Evolutionary conservation across 2,888 invertebrate species (phyloP).

Genomic region (Caenorhabditis sp.): DNA sequence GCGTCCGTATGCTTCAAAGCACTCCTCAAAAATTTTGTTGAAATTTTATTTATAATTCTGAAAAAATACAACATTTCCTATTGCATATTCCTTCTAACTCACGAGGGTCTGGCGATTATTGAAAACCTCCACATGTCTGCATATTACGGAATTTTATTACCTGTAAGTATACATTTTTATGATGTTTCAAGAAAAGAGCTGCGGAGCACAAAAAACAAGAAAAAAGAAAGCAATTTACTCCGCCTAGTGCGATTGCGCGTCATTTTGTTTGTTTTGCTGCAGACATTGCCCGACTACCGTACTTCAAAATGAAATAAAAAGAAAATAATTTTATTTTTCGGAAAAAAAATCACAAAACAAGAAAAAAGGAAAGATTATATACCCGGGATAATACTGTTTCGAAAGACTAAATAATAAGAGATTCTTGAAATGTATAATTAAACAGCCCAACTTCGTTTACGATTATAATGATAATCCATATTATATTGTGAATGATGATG

Average conservation of each 20-base stretch:
- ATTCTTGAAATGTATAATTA: constrained; percentile 12
- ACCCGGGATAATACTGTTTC: constrained; percentile 35
- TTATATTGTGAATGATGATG: constrained; percentile 9
- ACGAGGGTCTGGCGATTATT: constrained; percentile 24
- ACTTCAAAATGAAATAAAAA: constrained; percentile 1
- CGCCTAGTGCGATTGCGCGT: not conserved
- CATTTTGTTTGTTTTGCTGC: not conserved
- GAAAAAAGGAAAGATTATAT: no score
- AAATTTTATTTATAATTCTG: constrained; percentile 27
- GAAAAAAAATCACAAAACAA: not conserved
- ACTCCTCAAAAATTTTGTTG: constrained; percentile 11
- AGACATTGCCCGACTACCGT: not conserved
- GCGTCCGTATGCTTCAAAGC: constrained; percentile 28
- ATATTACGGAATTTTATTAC: constrained; percentile 32
- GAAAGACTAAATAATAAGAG: constrained; percentile 27
- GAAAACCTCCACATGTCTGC: constrained; percentile 38
- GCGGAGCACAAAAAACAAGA: not conserved
- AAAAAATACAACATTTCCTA: not conserved
- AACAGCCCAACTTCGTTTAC: constrained; percentile 42
- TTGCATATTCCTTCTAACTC: not conserved
- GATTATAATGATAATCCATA: constrained; percentile 28
- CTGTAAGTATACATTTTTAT: constrained; percentile 10
- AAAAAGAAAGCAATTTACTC: not conserved
- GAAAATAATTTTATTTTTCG: not conserved
- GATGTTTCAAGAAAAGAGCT: not conserved